Evolutionary conservation across 2,888 invertebrate species (phyloP).

Genomic region (Andrena flavipes): DNA sequence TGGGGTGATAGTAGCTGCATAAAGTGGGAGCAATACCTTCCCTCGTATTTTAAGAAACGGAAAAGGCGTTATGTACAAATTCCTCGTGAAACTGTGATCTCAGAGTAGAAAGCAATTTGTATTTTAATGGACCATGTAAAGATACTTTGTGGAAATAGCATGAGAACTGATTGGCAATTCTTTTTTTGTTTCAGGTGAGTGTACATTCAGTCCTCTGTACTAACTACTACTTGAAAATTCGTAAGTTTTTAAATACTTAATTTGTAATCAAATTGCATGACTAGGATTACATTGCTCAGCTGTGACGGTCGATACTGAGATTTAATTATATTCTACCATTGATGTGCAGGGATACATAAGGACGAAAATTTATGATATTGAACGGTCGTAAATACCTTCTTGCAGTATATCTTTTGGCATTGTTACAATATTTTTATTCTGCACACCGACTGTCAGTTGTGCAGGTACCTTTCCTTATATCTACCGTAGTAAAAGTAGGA

Average conservation of each 20-base stretch:
- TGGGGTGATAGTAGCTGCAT: slow-evolving; percentile 16
- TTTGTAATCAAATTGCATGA: neutral
- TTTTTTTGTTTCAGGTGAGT: slow-evolving; percentile 50
- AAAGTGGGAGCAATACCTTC: neutral
- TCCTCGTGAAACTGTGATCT: neutral
- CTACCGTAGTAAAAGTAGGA: neutral
- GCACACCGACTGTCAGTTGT: neutral
- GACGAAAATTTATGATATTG: too few species aligned
- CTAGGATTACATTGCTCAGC: neutral
- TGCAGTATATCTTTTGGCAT: neutral
- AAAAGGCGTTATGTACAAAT: neutral
- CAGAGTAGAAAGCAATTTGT: neutral
- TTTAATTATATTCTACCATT: neutral
- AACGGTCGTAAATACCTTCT: too few species aligned
- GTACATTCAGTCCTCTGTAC: neutral
- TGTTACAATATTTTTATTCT: neutral
- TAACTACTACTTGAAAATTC: neutral
- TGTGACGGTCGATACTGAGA: neutral
- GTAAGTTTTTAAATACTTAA: slow-evolving; percentile 19
- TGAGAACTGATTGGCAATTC: neutral
- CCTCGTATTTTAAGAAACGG: neutral
- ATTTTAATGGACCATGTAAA: too few species aligned
- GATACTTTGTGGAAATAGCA: too few species aligned
- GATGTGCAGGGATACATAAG: too few species aligned
- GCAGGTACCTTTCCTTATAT: neutral